Evolutionary conservation across 2,797 vertebrate genomes (phyloP).

Genomic region (Xenentodon cancila): DNA sequence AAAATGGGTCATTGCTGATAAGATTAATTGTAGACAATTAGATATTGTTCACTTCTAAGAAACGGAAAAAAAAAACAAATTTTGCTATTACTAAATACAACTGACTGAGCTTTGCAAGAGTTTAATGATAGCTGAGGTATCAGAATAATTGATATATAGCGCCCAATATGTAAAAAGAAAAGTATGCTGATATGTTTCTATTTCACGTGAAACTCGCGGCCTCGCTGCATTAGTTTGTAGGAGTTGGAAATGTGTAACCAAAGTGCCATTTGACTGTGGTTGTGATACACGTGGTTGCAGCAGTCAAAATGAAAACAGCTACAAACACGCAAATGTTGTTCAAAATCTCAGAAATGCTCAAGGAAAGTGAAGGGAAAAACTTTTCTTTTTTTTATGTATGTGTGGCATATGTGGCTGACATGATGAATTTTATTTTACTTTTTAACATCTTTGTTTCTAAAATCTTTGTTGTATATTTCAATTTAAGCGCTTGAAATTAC

Average conservation of each 20-base stretch:
- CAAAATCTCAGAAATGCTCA: not conserved
- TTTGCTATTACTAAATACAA: too few species aligned
- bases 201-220: constrained; percentile 5
- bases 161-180: not conserved
- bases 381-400: not conserved
- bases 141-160: not conserved
- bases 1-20: too few species aligned
- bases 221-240: not conserved
- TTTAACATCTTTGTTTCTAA: too few species aligned
- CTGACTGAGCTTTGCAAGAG: too few species aligned
- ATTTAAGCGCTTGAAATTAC: not conserved
- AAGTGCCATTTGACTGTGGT: not conserved
- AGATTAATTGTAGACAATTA: too few species aligned
- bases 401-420: too few species aligned
- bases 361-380: constrained; percentile 4
- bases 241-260: constrained; percentile 15
- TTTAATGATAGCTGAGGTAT: too few species aligned
- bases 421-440: too few species aligned
- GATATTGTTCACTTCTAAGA: too few species aligned
- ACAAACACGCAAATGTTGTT: not conserved
- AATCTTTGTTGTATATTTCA: too few species aligned
- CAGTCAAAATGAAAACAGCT: constrained; percentile 28
- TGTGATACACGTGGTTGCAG: constrained; percentile 5
- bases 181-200: not conserved
- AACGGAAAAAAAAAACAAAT: too few species aligned